A percentile compares a stretch with the other conserved stretches of the same genome.
phyloP scores from a whole-genome alignment of 2,113 vertebrate genomes.

The Paracanthobrama guichenoti region DNA sequence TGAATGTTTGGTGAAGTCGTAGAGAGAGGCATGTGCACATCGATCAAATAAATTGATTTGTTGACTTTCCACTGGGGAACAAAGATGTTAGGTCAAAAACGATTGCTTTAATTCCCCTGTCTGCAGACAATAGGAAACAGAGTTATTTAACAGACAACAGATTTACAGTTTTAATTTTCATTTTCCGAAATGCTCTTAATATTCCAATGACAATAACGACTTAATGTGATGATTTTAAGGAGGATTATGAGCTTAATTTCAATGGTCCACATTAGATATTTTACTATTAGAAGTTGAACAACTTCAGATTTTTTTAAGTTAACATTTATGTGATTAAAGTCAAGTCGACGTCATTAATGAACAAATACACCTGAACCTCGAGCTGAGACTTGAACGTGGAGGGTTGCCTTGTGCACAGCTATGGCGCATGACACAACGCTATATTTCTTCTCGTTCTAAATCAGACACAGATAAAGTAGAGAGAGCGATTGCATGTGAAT shows the following conservation, averaged over 20 bases:
- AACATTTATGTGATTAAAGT: no score
- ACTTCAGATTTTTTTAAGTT: no score
- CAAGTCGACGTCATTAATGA: no score
- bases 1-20: neutral
- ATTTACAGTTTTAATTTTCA: neutral
- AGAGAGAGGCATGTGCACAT: neutral
- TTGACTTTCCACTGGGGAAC: constrained; percentile 20
- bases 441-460: no score
- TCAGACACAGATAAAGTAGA: no score
- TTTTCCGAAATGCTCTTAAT: neutral
- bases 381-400: no score
- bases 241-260: neutral
- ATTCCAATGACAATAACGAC: neutral
- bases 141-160: constrained; percentile 15
- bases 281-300: no score
- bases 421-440: no score
- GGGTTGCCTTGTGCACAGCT: no score
- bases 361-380: no score
- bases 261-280: no score
- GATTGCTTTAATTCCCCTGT: neutral
- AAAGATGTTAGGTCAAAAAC: constrained; percentile 1
- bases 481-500: no score
- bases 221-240: neutral
- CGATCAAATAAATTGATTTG: constrained; percentile 29
- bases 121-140: neutral